Conservation (phyloP, 2,113 vertebrate genomes). For the Alexandromys fortis region DNA sequence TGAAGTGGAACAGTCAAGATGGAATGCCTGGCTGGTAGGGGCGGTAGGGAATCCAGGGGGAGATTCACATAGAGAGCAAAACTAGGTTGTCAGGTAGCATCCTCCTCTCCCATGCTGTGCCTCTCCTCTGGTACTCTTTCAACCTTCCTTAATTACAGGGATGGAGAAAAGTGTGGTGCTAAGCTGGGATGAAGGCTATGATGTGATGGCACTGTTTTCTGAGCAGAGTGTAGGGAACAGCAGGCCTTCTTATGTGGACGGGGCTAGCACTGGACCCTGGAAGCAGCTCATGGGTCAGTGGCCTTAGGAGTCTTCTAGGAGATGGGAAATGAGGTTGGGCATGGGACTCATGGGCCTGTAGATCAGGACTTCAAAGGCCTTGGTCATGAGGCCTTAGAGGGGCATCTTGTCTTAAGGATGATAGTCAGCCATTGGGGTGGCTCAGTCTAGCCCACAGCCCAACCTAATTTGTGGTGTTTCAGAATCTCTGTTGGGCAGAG, state of each 20-base stretch:
- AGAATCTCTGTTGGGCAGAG: neutral
- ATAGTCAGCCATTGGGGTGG: neutral
- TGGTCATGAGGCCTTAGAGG: neutral
- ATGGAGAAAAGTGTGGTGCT: neutral
- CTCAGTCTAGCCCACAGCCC: neutral
- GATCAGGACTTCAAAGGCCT: neutral
- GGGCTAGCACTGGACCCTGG: neutral
- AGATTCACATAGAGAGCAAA: neutral
- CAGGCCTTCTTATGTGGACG: neutral
- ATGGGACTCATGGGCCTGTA: fast-evolving
- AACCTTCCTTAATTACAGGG: neutral
- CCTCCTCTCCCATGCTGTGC: neutral
- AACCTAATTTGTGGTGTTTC: neutral
- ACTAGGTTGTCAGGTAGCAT: neutral
- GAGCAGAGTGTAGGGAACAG: neutral
- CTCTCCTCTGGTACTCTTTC: neutral
- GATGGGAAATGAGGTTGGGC: neutral
- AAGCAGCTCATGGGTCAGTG: neutral
- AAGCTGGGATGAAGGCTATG: neutral
- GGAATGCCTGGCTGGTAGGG: neutral
- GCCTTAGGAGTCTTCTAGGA: neutral
- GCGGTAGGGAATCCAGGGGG: neutral
- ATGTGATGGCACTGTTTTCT: neutral
- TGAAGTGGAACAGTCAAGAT: neutral
- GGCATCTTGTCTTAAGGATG: neutral